These are phyloP conservation scores for Podarcis raffonei DNA, from an alignment of 2,113 vertebrate species.

Conservation along the genomic window DNA sequence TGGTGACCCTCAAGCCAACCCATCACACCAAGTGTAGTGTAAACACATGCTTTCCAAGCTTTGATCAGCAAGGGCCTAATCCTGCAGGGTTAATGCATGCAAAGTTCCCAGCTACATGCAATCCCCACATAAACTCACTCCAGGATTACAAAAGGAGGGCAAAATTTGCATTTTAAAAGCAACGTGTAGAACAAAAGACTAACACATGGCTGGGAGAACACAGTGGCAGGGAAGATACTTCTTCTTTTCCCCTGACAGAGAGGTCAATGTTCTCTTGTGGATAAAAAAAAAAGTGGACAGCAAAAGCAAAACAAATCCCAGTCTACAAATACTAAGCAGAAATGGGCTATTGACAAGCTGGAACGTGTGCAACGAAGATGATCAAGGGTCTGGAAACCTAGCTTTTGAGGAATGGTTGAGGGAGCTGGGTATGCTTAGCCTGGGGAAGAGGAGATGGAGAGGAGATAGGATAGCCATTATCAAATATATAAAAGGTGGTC, in stretches of 20 bases:
- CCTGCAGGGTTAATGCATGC: background rate
- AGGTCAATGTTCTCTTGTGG: too few species aligned
- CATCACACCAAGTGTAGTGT: background rate
- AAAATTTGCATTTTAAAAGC: conserved; percentile 8
- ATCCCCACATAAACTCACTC: background rate
- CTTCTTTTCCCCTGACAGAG: too few species aligned
- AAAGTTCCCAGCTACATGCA: background rate
- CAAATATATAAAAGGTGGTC: too few species aligned
- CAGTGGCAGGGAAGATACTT: background rate
- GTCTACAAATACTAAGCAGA: background rate
- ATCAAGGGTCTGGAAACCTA: too few species aligned
- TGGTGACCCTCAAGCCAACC: background rate
- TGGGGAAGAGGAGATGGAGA: too few species aligned
- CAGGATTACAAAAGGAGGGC: background rate
- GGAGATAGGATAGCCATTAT: too few species aligned
- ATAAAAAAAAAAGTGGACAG: too few species aligned
- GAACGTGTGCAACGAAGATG: too few species aligned
- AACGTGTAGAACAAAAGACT: background rate
- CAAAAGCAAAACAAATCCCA: background rate
- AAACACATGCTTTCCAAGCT: background rate
- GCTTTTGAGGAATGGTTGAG: too few species aligned
- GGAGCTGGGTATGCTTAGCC: too few species aligned
- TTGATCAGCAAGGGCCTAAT: background rate
- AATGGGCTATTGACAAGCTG: background rate
- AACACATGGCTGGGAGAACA: background rate